Conservation (phyloP, 1,140 invertebrate species). For the Cydia splendana region DNA sequence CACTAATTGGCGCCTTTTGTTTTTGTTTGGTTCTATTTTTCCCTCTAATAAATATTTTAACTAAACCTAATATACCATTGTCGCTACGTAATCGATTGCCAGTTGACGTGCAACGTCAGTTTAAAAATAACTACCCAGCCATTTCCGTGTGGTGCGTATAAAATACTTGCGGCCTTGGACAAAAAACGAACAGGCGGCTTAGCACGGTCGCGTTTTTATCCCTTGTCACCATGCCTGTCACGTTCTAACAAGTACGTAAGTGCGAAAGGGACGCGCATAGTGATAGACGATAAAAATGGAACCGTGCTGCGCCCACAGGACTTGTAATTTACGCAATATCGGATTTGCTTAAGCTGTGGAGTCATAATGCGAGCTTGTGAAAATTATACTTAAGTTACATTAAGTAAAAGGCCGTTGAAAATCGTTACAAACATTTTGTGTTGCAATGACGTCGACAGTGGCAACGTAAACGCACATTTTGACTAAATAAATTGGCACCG, state of each 20-base stretch:
- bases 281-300: too few species aligned
- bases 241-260: too few species aligned
- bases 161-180: constrained; percentile 5
- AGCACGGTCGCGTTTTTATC: too few species aligned
- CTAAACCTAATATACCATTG: not conserved
- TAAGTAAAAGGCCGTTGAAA: too few species aligned
- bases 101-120: constrained; percentile 9
- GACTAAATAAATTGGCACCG: too few species aligned
- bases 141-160: constrained; percentile 18
- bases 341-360: not conserved
- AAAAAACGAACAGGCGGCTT: not conserved
- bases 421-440: too few species aligned
- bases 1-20: not conserved
- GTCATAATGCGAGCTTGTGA: not conserved
- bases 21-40: not conserved
- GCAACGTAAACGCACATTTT: too few species aligned
- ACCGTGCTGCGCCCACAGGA: too few species aligned
- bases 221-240: too few species aligned
- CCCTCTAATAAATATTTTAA: not conserved
- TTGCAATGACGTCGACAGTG: too few species aligned
- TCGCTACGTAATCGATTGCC: constrained; percentile 18
- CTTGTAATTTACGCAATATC: not conserved
- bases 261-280: too few species aligned
- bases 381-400: not conserved
- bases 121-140: constrained; percentile 5